Evolutionary conservation across 2,113 vertebrate species (phyloP), one percentile per base, ranked within the genome.

Genomic region (Verasper variegatus): DNA sequence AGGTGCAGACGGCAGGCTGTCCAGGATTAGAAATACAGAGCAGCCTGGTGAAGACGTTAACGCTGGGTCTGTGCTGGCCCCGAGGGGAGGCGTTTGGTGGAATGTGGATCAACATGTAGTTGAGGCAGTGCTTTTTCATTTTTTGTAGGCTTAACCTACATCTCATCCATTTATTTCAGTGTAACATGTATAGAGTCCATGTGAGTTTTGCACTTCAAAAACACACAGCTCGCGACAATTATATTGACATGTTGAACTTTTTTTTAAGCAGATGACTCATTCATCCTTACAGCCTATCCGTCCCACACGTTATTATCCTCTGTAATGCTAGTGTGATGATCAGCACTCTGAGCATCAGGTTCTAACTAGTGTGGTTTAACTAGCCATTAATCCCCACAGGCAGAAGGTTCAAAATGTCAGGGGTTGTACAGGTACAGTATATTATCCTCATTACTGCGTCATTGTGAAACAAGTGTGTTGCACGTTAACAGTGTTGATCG

Each of bases 1-100:
- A 87, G 86, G 83, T 86, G 85, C 73, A 81, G 82, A 90, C 57
- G 23, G 21, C 58, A 61, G 68, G 9, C 57, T 54, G 59, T 62
- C 26, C 47, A 59, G 78, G 88, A 88, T 89, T 71, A 78, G 74
- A 86, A 74, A 60, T 12, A 59, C 52, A 70, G 68, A 71, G 73
- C 60, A 47, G 74, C 18, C 78, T 75, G 71, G 69, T 80, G 81
- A 87, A 89, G 79, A 80, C 61, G 88, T 90, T 88, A 86, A 71
- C 13, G 21, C 78, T 74, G 63, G 72, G 58, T 31, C 74, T 61
- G 64, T 10, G 27, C 7, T 47, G 71, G 62, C 37, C 42, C 73
- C 54, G 14, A 61, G 45, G 76, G 56, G 68, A 78, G 57, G 4
- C 49, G 40, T 23, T n/a, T 35, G 55, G 47, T n/a, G 85, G 83